Conservation (phyloP, 2,113 vertebrate genomes). For the Ammodytes dubius region DNA sequence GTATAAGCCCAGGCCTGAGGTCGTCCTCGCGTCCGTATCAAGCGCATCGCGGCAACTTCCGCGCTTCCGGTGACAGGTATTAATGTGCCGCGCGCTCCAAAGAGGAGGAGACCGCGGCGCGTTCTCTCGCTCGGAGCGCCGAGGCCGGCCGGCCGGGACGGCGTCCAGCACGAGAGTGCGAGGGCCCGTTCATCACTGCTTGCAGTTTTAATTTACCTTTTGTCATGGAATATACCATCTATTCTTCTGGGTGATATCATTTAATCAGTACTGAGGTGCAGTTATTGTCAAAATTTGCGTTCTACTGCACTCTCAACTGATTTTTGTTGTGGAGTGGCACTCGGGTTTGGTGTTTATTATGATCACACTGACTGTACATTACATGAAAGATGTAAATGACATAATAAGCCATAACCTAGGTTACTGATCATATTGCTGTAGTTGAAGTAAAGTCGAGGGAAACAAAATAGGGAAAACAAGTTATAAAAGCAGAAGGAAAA, state of each 20-base stretch:
- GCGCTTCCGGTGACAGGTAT: no score
- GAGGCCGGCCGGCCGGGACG: no score
- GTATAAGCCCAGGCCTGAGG: no score
- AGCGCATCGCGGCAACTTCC: no score
- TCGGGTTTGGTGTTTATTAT: conserved; percentile 25
- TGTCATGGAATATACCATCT: conserved; percentile 13
- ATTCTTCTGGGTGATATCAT: conserved; percentile 1
- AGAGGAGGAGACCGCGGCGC: no score
- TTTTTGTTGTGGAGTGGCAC: conserved; percentile 46
- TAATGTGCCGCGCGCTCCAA: no score
- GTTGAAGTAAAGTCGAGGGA: conserved; percentile 7
- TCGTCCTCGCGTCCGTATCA: no score
- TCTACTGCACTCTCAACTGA: conserved; percentile 50
- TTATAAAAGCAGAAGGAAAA: conserved; percentile 9
- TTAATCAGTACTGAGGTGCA: conserved; percentile 17
- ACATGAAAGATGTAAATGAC: not conserved
- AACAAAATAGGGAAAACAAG: not conserved
- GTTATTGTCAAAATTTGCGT: conserved; percentile 35
- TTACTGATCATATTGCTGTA: conserved; percentile 11
- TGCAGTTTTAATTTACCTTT: not conserved
- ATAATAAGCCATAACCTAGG: not conserved
- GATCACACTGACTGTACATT: not conserved
- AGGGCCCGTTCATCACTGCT: no score
- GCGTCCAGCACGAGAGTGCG: no score
- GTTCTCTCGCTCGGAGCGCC: no score